A percentile compares a stretch with the other conserved stretches of the same genome.
phyloP scores from a whole-genome alignment of 2,888 invertebrate genomes.

The Leptopilina syphax region DNA sequence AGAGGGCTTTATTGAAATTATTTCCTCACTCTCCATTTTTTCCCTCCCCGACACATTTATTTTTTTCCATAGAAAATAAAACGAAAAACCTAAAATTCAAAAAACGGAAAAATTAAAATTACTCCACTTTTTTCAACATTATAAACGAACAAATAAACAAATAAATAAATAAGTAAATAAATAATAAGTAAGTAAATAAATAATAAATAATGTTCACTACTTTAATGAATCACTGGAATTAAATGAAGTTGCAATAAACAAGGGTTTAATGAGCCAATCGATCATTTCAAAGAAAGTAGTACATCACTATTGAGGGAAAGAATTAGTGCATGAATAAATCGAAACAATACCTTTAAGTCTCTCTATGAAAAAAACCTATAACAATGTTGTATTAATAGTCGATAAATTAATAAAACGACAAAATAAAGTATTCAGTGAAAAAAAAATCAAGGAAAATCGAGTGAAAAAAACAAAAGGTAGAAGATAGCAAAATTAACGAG shows the following conservation, averaged over 20 bases:
- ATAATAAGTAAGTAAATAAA: too few relatives aligned
- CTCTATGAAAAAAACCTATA: not conserved
- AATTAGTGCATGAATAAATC: constrained; percentile 23
- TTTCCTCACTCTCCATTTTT: too few relatives aligned
- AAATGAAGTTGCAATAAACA: not conserved
- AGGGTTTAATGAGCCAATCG: not conserved
- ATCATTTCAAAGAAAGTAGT: constrained; percentile 15
- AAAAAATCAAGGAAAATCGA: too few relatives aligned
- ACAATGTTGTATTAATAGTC: constrained; percentile 10
- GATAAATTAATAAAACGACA: not conserved
- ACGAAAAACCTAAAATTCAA: not conserved
- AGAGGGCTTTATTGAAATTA: not conserved
- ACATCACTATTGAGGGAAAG: not conserved
- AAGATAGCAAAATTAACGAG: too few relatives aligned
- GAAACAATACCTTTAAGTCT: not conserved
- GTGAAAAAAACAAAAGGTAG: too few relatives aligned
- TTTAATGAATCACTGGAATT: not conserved
- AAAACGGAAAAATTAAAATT: not conserved
- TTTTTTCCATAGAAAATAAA: not conserved
- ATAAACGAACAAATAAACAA: too few relatives aligned
- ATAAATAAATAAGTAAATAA: too few relatives aligned
- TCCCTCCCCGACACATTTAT: too few relatives aligned
- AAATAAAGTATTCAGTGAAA: too few relatives aligned
- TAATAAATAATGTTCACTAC: not conserved
- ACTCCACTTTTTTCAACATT: not conserved